Evolutionary conservation across 2,113 vertebrate genomes (phyloP), one percentile per base, ranked within the genome.

Genomic region (Myodes glareolus): DNA sequence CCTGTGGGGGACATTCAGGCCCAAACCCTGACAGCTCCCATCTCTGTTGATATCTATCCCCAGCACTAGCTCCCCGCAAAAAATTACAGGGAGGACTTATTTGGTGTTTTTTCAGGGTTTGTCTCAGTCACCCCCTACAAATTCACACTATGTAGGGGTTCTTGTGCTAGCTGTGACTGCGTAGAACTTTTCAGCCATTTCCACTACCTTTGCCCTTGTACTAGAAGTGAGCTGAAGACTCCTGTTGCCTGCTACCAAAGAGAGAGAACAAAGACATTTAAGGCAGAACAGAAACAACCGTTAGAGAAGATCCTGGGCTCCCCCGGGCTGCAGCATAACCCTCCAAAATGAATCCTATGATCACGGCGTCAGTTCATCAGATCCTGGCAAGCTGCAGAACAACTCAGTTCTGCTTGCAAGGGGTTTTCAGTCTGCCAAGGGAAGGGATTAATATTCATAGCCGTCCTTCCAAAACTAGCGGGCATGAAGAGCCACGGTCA

Each of bases 401-500:
- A 67, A 67, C 31, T 33, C 96, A 52, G 88, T 31, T 58, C 67
- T 93, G 61, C 82, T 86, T 68, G 78, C 61, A 94, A 75, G 72
- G 67, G 52, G 75, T 21, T 77, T 96, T 95, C 27, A 23, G 14
- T 42, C 50, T 85, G 61, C 70, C 67, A 73, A 91, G 78, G 16
- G 80, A 42, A 93, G 95, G 29, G 91, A 97, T 67, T 94, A 93
- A 80, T 17, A 91, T 47, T 52, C 87, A 84, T 0, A 25, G n/a
- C 36, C 27, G 84, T 82, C 75, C 93, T 97, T 96, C 68, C 94
- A 97, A 88, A 96, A 88, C 95, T 75, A 85, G 67, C 52, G 7
- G 47, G 42, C 89, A 72, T 45, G 92, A 97, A 97, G 90, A 95
- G 45, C 65, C 94, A 42, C 93, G 72, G 70, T 36, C 89, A 78